Conservation (phyloP, 1,140 invertebrate species). For the Leptinotarsa defecta region DNA sequence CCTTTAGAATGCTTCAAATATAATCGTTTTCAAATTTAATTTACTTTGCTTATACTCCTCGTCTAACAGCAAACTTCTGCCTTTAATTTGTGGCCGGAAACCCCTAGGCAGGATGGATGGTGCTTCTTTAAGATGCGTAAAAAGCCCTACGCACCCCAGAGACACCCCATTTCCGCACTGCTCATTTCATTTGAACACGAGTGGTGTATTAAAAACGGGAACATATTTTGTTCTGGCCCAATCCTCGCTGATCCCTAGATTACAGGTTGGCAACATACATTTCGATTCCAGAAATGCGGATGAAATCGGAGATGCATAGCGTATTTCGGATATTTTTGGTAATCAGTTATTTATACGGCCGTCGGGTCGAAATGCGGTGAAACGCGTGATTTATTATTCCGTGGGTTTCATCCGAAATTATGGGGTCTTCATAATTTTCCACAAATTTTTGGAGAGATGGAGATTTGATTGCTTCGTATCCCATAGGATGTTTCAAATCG, state of each 20-base stretch:
- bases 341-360: not conserved
- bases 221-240: conserved; percentile 33
- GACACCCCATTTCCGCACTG: not conserved
- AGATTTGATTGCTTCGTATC: too few relatives aligned
- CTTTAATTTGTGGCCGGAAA: conserved; percentile 14
- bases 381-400: not conserved
- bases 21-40: not conserved
- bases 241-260: conserved; percentile 30
- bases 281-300: conserved; percentile 4
- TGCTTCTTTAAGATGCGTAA: conserved; percentile 16
- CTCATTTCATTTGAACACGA: conserved; percentile 5
- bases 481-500: too few relatives aligned
- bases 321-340: not conserved
- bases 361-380: not conserved
- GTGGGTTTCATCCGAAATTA: too few relatives aligned
- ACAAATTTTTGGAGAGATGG: too few relatives aligned
- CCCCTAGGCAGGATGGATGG: not conserved
- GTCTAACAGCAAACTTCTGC: conserved; percentile 1
- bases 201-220: conserved; percentile 33
- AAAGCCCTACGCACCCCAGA: not conserved
- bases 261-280: conserved; percentile 23
- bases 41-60: not conserved
- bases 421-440: too few relatives aligned
- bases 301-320: not conserved
- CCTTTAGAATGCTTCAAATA: not conserved